These are phyloP conservation scores for Paratrypauchen microcephalus DNA, from an alignment of 2,797 vertebrate species.

Conservation along the genomic window DNA sequence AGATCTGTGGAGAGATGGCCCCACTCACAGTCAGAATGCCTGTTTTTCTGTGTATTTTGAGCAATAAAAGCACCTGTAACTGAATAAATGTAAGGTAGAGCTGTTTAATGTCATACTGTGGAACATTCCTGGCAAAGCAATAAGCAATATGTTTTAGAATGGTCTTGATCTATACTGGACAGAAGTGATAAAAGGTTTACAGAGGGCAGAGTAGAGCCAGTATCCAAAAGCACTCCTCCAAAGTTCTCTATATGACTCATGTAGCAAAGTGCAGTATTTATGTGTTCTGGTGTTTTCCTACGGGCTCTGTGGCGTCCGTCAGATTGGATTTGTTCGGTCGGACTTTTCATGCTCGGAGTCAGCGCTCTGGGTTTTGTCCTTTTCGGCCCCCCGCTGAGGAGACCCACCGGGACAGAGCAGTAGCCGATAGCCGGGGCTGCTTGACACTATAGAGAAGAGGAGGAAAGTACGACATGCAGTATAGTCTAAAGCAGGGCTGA, in stretches of 20 bases:
- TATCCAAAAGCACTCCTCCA: neutral
- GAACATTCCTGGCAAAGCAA: too few relatives aligned
- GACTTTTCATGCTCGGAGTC: slow-evolving; percentile 22
- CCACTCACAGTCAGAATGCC: too few relatives aligned
- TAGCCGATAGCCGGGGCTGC: slow-evolving; percentile 6
- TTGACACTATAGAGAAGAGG: neutral
- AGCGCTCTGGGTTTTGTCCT: slow-evolving; percentile 17
- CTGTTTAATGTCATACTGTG: too few relatives aligned
- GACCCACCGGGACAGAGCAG: slow-evolving; percentile 1
- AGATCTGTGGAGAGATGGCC: too few relatives aligned
- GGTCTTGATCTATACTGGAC: neutral
- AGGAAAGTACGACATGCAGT: slow-evolving; percentile 8
- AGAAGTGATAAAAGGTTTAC: neutral
- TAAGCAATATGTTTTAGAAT: too few relatives aligned
- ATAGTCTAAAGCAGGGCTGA: neutral
- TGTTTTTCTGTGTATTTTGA: too few relatives aligned
- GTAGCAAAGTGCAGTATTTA: slow-evolving; percentile 2
- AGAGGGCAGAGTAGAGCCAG: neutral
- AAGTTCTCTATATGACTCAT: slow-evolving; percentile 30
- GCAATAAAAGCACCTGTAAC: too few relatives aligned
- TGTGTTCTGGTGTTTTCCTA: slow-evolving; percentile 5
- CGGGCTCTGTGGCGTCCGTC: neutral
- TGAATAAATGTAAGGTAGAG: too few relatives aligned
- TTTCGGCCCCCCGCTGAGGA: slow-evolving; percentile 15
- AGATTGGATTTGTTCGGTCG: slow-evolving; percentile 15